Percentiles rank a stretch among this genome's conserved stretches.
These are phyloP conservation scores for Hypena proboscidalis DNA, from an alignment of 2,888 invertebrate genomes.

Conservation along the genomic window DNA sequence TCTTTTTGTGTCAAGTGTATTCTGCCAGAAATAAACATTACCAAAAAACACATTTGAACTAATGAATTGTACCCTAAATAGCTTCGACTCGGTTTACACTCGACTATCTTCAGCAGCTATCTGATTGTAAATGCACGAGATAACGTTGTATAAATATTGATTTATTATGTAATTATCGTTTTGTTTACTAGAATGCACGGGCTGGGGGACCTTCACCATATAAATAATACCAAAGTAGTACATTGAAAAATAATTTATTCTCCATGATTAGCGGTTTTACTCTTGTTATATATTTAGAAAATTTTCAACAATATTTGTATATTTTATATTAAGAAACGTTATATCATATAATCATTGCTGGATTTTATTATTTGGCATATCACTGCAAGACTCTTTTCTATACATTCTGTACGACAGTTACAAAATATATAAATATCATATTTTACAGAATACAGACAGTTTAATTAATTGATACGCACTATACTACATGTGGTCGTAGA, in stretches of 20 bases:
- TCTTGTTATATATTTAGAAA: slow-evolving; percentile 83
- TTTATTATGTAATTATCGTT: not conserved
- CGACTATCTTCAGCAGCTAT: too few species aligned
- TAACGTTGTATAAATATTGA: too few species aligned
- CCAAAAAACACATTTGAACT: too few species aligned
- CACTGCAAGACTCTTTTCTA: slow-evolving; percentile 75
- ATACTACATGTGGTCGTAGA: slow-evolving; percentile 20
- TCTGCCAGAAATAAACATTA: too few species aligned
- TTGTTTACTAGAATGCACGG: not conserved
- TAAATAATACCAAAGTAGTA: slow-evolving; percentile 67
- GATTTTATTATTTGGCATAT: slow-evolving; percentile 82
- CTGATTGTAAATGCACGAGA: too few species aligned
- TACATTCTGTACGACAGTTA: slow-evolving; percentile 61
- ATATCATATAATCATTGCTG: slow-evolving; percentile 79
- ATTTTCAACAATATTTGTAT: slow-evolving; percentile 84
- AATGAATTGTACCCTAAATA: too few species aligned
- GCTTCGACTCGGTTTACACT: too few species aligned
- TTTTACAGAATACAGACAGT: slow-evolving; percentile 39
- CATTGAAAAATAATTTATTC: slow-evolving; percentile 85
- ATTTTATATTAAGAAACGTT: slow-evolving; percentile 81
- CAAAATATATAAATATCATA: slow-evolving; percentile 64
- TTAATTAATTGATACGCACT: slow-evolving; percentile 28
- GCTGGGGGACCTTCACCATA: slow-evolving; percentile 1
- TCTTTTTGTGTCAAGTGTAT: too few species aligned
- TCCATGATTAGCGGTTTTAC: slow-evolving; percentile 78